These are phyloP conservation scores for Esox niger DNA, from an alignment of 2,113 vertebrate genomes.

Conservation along the genomic window DNA sequence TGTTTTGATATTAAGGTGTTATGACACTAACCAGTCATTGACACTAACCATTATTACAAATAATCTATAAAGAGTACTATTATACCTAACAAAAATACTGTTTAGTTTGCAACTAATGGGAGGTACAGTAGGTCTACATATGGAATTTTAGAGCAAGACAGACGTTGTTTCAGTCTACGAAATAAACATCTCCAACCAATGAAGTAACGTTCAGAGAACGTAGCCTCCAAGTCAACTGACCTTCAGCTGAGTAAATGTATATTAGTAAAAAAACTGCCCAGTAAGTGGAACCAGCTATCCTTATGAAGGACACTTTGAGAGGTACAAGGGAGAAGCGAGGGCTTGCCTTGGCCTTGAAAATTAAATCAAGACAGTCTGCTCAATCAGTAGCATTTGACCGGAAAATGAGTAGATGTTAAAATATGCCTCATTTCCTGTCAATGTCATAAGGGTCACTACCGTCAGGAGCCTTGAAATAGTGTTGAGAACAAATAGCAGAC, in stretches of 20 bases:
- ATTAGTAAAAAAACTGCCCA: neutral
- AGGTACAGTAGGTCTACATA: neutral
- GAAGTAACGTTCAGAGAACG: conserved; percentile 24
- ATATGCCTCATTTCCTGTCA: neutral
- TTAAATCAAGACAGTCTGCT: no score
- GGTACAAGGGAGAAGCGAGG: neutral
- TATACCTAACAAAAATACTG: neutral
- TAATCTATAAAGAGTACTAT: neutral
- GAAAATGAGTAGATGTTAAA: no score
- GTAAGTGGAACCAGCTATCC: conserved; percentile 19
- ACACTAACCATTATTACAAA: conserved; percentile 14
- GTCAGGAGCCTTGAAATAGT: neutral
- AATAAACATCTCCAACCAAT: conserved; percentile 24
- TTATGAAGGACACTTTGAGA: neutral
- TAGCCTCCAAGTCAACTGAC: conserved; percentile 12
- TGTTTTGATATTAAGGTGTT: conserved; percentile 23
- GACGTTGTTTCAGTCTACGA: neutral
- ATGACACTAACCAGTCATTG: conserved; percentile 37
- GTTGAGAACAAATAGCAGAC: no score
- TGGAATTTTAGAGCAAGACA: neutral
- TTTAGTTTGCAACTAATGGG: conserved; percentile 16
- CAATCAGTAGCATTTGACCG: no score
- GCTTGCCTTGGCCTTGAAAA: neutral
- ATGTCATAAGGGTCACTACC: neutral
- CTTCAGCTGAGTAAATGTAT: conserved; percentile 9